Base-by-base conservation (phyloP, 2,797 vertebrate species). In the Chelon labrosus region DNA sequence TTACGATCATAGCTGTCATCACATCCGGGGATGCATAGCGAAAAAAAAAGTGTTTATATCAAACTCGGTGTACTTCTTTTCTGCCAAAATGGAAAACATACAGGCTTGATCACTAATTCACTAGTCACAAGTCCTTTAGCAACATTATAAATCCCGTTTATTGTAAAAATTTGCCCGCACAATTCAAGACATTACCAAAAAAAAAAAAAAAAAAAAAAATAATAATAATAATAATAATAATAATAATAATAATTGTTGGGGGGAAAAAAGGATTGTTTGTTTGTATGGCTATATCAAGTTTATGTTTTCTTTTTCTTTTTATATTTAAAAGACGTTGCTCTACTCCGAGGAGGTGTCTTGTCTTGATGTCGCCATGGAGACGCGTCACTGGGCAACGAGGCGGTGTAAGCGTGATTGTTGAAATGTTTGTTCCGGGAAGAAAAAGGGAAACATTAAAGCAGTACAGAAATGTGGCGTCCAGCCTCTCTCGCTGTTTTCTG, bases 331-430 rank as follows among this genome's bases (percentile, higher is more conserved):
- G 25, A 16, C 16, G 17, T 17, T 4, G 46, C n/a, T 11, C 9
- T 4, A 25, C 16, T 44, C 17, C 6, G 3, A 22, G 27, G 44
- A 47, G 73, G 46, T 10, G 66, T 37, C 25, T 16, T 10, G 66
- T 37, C 25, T 16, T 44, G 31, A 1, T 35, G 89, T 91, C 82
- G 73, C 57, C 72, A 79, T 65, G 85, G 91, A 80, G 51, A 91
- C 79, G 80, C 66, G 86, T 85, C 67, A 37, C 69, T 1, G 6
- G 17, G 65, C 68, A 73, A 68, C 63, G 31, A 27, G 3, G 53
- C 25, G 20, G 46, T 20, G 20, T 44, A 57, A 42, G 22, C 19
- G 68, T 65, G 79, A 68, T 61, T 65, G 49, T 47, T 58, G 59
- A 67, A 25, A 49, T 12, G 13, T 22, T 35, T 47, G 44, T 59